phyloP scores from a whole-genome alignment of 2,888 invertebrate species.

The Aricia artaxerxes region DNA sequence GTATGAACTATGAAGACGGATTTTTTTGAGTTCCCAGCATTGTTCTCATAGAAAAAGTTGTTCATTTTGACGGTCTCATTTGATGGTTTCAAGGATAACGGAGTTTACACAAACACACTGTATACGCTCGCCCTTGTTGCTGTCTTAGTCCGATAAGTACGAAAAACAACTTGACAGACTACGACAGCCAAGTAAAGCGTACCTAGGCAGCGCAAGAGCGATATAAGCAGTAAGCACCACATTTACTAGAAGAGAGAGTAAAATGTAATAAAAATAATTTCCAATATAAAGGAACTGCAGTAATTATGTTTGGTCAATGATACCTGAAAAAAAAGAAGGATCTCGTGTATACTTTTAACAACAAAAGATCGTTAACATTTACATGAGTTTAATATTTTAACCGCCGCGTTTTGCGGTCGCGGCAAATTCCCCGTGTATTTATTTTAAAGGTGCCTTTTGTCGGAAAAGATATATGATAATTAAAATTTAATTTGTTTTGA shows the following conservation, averaged over 20 bases:
- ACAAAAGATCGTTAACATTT: conserved; percentile 15
- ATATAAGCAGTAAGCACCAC: background rate
- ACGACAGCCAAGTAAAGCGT: too few relatives aligned
- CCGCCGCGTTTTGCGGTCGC: background rate
- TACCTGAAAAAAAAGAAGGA: background rate
- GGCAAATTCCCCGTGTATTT: background rate
- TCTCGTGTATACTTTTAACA: conserved; percentile 11
- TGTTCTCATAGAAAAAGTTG: too few relatives aligned
- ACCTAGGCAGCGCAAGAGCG: too few relatives aligned
- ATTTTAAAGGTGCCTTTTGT: conserved; percentile 9
- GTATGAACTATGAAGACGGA: too few relatives aligned
- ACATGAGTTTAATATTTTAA: background rate
- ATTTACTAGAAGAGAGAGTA: background rate
- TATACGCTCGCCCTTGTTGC: too few relatives aligned
- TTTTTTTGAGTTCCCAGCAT: too few relatives aligned
- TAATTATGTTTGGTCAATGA: background rate
- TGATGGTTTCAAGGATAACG: too few relatives aligned
- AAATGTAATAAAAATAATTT: background rate
- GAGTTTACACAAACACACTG: too few relatives aligned
- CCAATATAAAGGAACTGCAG: background rate
- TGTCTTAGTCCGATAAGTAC: too few relatives aligned
- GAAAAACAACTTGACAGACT: too few relatives aligned
- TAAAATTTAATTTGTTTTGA: conserved; percentile 32
- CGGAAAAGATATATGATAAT: conserved; percentile 1
- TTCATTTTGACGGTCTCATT: too few relatives aligned